Percentiles rank a stretch among this genome's conserved stretches.
These are phyloP conservation scores for Thereva nobilitata DNA, from an alignment of 2,888 invertebrate genomes.

Conservation along the genomic window DNA sequence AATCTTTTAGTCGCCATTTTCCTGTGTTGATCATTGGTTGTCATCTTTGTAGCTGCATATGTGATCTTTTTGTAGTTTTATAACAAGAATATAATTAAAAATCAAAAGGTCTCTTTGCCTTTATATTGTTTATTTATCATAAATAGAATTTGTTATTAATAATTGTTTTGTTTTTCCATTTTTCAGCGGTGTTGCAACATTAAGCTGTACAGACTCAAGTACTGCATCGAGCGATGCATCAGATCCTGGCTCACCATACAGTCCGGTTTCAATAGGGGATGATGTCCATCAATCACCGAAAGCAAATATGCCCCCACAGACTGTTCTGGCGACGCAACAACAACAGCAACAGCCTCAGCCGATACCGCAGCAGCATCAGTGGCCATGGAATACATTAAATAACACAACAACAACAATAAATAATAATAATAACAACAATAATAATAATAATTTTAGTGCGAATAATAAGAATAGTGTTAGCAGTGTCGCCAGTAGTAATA, in stretches of 20 bases:
- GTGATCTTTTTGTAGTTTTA: conserved; percentile 2
- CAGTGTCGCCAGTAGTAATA: conserved; percentile 43
- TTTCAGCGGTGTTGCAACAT: conserved; percentile 82
- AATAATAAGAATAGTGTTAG: conserved; percentile 35
- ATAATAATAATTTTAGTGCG: conserved; percentile 41
- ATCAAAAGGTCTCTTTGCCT: background rate
- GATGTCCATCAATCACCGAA: conserved; percentile 54
- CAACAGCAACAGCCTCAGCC: conserved; percentile 34
- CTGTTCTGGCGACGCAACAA: conserved; percentile 40
- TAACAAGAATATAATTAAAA: background rate
- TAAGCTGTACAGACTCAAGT: conserved; percentile 75
- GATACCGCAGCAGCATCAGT: conserved; percentile 45
- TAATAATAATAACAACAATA: conserved; percentile 42
- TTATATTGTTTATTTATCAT: conserved; percentile 7
- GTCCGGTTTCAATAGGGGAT: conserved; percentile 65
- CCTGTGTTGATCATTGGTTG: background rate
- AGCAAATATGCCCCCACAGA: conserved; percentile 48
- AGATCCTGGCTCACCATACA: conserved; percentile 84
- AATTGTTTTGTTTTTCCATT: conserved; percentile 47
- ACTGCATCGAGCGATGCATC: conserved; percentile 80
- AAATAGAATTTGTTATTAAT: background rate
- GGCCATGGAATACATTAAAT: conserved; percentile 54
- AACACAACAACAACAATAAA: conserved; percentile 43
- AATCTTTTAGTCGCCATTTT: conserved; percentile 34
- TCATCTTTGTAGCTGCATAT: too few species aligned